These are phyloP conservation scores for Ennomos fuscantarius DNA, from an alignment of 2,888 invertebrate species.

Conservation along the genomic window DNA sequence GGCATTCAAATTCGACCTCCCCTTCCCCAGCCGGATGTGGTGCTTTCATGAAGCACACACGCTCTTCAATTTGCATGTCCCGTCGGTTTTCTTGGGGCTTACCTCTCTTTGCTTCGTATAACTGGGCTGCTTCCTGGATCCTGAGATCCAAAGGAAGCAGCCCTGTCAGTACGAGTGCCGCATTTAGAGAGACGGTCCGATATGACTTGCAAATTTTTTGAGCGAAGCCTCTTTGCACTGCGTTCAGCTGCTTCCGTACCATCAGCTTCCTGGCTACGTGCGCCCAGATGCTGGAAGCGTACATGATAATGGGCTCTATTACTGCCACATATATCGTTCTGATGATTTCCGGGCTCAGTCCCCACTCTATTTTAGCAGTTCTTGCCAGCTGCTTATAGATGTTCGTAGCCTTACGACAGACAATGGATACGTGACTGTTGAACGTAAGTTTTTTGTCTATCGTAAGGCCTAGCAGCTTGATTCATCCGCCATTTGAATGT, in stretches of 20 bases:
- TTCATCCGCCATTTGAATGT: constrained; percentile 1
- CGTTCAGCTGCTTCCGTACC: not conserved
- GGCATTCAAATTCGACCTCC: not conserved
- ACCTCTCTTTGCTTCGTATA: constrained; percentile 18
- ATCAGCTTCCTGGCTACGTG: not conserved
- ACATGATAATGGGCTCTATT: not conserved
- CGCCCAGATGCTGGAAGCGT: constrained; percentile 4
- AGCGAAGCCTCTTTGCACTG: constrained; percentile 1
- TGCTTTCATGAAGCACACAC: not conserved
- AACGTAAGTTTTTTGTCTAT: constrained; percentile 1
- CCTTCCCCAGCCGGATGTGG: constrained; percentile 11
- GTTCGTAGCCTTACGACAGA: constrained; percentile 1
- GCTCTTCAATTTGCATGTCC: constrained; percentile 6
- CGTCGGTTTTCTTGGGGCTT: not conserved
- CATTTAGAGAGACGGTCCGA: constrained; percentile 2
- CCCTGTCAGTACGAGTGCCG: constrained; percentile 5
- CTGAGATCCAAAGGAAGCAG: constrained; percentile 10
- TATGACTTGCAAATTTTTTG: constrained; percentile 4
- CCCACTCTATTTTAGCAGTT: constrained; percentile 5
- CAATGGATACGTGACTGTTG: no score
- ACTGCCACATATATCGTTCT: constrained; percentile 3
- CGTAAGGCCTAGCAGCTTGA: constrained; percentile 9
- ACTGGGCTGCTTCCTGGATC: constrained; percentile 8
- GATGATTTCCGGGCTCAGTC: constrained; percentile 8
- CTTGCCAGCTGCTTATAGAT: constrained; percentile 8